These are phyloP conservation scores for Probaryconus sp. DNA, from an alignment of 1,140 invertebrate genomes.

Conservation along the genomic window DNA sequence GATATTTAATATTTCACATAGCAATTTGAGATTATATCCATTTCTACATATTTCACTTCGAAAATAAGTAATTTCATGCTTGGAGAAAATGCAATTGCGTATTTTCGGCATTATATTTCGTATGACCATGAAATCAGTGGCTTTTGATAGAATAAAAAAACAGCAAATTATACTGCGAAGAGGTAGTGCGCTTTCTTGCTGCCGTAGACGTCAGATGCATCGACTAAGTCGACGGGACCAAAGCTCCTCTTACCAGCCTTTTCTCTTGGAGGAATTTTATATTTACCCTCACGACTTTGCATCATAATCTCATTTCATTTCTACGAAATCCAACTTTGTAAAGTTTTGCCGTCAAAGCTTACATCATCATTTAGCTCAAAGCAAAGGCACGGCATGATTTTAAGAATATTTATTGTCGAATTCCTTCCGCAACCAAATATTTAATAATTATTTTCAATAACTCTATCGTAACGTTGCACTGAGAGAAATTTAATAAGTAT, in stretches of 20 bases:
- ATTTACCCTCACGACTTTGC: constrained; percentile 20
- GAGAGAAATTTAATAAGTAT: no score
- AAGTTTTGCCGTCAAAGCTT: no score
- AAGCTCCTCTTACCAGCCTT: constrained; percentile 5
- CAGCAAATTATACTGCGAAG: constrained; percentile 5
- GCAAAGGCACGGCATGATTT: no score
- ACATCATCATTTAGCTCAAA: no score
- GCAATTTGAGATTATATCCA: no score
- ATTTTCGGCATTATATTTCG: constrained; percentile 13
- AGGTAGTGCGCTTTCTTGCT: constrained; percentile 19
- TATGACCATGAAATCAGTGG: neutral
- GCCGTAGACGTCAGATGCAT: constrained; percentile 19
- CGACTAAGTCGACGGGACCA: constrained; percentile 24
- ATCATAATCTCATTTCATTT: constrained; percentile 7
- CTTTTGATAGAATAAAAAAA: constrained; percentile 19
- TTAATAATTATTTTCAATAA: no score
- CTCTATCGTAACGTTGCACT: no score
- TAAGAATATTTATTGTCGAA: no score
- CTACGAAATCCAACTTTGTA: constrained; percentile 1
- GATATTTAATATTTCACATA: no score
- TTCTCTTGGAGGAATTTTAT: constrained; percentile 5
- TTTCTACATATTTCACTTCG: neutral
- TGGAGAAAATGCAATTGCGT: constrained; percentile 7
- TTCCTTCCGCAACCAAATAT: no score
- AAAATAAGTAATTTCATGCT: constrained; percentile 1